Evolutionary conservation across 2,888 invertebrate genomes (phyloP).

Genomic region (Aphodius granarius): DNA sequence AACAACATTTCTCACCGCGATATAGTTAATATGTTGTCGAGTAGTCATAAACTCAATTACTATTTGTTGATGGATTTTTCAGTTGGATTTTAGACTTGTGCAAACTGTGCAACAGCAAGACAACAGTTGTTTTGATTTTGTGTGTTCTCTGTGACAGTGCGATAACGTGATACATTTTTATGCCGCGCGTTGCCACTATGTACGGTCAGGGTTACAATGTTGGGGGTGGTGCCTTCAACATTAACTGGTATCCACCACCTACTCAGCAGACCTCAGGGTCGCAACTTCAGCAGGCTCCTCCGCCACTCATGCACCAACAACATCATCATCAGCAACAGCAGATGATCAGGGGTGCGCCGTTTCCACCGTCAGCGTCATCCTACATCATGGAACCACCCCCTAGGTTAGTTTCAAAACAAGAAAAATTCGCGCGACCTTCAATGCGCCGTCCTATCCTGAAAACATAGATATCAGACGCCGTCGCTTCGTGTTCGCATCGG

Average conservation of each 20-base stretch:
- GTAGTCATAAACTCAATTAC: background rate
- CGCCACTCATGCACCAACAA: background rate
- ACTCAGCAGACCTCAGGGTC: slow-evolving; percentile 21
- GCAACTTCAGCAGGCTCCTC: slow-evolving; percentile 15
- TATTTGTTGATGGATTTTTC: background rate
- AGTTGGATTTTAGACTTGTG: slow-evolving; percentile 7
- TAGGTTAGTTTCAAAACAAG: slow-evolving; percentile 43
- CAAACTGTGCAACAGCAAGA: background rate
- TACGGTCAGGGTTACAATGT: slow-evolving; percentile 23
- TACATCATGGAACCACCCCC: slow-evolving; percentile 46
- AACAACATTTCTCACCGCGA: slow-evolving; percentile 28
- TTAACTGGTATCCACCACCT: slow-evolving; percentile 39
- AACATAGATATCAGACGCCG: slow-evolving; percentile 31
- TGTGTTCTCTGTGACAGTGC: background rate
- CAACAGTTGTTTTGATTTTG: slow-evolving; percentile 1
- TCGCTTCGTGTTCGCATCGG: slow-evolving; percentile 16
- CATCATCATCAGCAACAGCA: background rate
- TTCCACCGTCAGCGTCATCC: slow-evolving; percentile 28
- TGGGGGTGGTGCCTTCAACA: slow-evolving; percentile 31
- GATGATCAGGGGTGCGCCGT: background rate
- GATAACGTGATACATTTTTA: slow-evolving; percentile 3
- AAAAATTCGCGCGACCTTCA: slow-evolving; percentile 34
- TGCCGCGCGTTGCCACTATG: slow-evolving; percentile 14
- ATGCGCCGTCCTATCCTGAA: slow-evolving; percentile 34
- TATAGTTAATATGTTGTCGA: slow-evolving; percentile 29